These are phyloP conservation scores for Drosophila kanekoi DNA, from an alignment of 2,888 invertebrate species.

Conservation along the genomic window DNA sequence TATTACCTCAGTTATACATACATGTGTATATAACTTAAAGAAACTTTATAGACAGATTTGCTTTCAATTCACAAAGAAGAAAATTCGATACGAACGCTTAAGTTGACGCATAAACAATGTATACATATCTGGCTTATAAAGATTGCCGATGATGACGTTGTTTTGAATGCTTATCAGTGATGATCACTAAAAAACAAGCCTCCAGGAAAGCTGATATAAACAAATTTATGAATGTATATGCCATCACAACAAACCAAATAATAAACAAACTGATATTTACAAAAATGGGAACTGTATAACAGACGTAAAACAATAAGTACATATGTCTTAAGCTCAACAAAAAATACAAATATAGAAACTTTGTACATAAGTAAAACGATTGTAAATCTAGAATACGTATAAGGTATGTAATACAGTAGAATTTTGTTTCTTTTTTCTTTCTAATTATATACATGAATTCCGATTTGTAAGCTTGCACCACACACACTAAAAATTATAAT, in stretches of 20 bases:
- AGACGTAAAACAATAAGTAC: slow-evolving; percentile 31
- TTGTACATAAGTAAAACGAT: slow-evolving; percentile 42
- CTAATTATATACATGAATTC: slow-evolving; percentile 27
- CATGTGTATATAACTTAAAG: neutral
- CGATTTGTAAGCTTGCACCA: slow-evolving; percentile 62
- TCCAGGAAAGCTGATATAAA: slow-evolving; percentile 14
- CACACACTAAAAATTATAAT: slow-evolving; percentile 49
- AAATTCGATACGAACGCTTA: neutral
- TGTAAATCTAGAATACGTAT: slow-evolving; percentile 18
- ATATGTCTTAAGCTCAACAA: slow-evolving; percentile 39
- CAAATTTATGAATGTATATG: slow-evolving; percentile 10
- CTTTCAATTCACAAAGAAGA: neutral
- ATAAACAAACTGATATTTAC: slow-evolving; percentile 3
- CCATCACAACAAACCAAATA: slow-evolving; percentile 22
- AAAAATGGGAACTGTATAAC: slow-evolving; percentile 13
- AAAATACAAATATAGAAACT: slow-evolving; percentile 43
- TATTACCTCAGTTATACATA: neutral
- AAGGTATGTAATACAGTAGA: slow-evolving; percentile 18
- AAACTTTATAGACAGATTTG: neutral
- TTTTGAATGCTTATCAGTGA: slow-evolving; percentile 6
- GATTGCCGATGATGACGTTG: slow-evolving; percentile 12
- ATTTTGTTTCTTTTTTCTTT: slow-evolving; percentile 9
- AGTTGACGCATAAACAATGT: slow-evolving; percentile 4
- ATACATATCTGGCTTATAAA: slow-evolving; percentile 9
- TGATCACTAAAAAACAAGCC: neutral